A percentile compares a stretch with the other conserved stretches of the same genome.
Evolutionary conservation across 1,140 invertebrate species (phyloP).

Genomic region (Lerema accius): DNA sequence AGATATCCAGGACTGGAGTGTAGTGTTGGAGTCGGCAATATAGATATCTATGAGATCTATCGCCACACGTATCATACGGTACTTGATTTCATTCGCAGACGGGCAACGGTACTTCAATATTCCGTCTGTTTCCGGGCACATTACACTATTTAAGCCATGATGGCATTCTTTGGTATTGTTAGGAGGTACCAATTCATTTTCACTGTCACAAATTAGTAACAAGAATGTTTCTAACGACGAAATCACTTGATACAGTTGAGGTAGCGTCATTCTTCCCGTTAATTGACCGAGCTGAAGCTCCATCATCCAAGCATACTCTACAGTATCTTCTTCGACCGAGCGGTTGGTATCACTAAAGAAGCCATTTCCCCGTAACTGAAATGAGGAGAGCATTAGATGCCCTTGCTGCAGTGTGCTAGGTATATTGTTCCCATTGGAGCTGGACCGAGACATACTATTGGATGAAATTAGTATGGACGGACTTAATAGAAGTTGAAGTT

Average conservation of each 20-base stretch:
- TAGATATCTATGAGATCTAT: constrained; percentile 96
- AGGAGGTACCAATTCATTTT: constrained; percentile 93
- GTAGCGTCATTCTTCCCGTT: constrained; percentile 90
- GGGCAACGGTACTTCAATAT: constrained; percentile 91
- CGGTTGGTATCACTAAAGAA: constrained; percentile 98
- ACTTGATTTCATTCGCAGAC: constrained; percentile 95
- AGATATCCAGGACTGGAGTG: constrained; percentile 93
- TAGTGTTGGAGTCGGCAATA: constrained; percentile 94
- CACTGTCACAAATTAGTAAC: constrained; percentile 92
- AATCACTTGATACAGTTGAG: constrained; percentile 93
- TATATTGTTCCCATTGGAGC: constrained; percentile 81
- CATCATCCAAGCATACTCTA: constrained; percentile 98
- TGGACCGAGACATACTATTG: constrained; percentile 87
- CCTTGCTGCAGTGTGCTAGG: constrained; percentile 89
- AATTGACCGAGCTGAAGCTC: constrained; percentile 93
- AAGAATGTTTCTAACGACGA: constrained; percentile 95
- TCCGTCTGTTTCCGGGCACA: constrained; percentile 89
- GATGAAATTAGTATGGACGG: constrained; percentile 93
- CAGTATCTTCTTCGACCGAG: constrained; percentile 94
- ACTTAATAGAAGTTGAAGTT: constrained; percentile 94
- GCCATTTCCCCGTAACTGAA: constrained; percentile 96
- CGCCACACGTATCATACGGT: constrained; percentile 95
- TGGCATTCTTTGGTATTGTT: constrained; percentile 91
- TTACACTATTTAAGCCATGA: constrained; percentile 90
- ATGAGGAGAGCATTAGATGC: constrained; percentile 93